Conservation (phyloP, 2,888 invertebrate genomes). For the Geotrupes spiniger region DNA sequence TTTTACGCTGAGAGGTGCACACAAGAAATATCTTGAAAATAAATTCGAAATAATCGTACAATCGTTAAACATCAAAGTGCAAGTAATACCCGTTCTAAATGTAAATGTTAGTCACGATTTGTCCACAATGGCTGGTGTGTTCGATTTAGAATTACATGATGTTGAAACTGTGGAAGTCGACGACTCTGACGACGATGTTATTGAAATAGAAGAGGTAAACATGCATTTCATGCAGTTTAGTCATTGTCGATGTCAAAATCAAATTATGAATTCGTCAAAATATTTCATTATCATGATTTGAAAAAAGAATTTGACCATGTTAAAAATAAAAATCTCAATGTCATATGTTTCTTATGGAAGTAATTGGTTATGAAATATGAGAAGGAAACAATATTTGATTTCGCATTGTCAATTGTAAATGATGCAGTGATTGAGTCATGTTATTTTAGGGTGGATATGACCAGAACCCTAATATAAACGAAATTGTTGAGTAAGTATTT, state of each 20-base stretch:
- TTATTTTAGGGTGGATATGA: constrained; percentile 73
- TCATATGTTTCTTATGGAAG: constrained; percentile 20
- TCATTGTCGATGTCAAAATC: neutral
- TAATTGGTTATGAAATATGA: constrained; percentile 17
- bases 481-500: constrained; percentile 81
- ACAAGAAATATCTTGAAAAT: neutral
- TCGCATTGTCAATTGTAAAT: neutral
- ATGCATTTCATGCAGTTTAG: neutral
- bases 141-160: constrained; percentile 87
- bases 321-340: constrained; percentile 16
- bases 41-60: neutral
- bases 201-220: constrained; percentile 82
- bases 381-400: neutral
- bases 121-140: constrained; percentile 76
- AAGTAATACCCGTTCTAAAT: constrained; percentile 9
- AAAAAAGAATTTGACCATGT: no score
- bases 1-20: neutral
- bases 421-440: neutral
- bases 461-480: constrained; percentile 72
- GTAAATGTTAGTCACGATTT: neutral
- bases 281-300: neutral
- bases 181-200: constrained; percentile 81
- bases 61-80: neutral
- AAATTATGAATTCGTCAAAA: constrained; percentile 11
- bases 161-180: constrained; percentile 63